Base-by-base conservation (phyloP, 2,797 vertebrate species). In the Chrosomus eos region DNA sequence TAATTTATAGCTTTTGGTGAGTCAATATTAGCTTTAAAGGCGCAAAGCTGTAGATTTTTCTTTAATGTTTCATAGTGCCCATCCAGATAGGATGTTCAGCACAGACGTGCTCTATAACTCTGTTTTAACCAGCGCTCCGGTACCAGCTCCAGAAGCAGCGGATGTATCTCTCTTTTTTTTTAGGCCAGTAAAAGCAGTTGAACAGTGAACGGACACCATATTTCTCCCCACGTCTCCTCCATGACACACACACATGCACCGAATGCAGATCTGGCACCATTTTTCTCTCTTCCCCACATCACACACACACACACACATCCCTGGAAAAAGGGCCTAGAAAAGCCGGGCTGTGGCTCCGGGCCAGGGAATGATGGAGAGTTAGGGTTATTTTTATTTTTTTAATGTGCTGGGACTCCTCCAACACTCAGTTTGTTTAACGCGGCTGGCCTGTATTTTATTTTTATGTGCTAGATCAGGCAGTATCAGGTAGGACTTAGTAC, bases 391-490 rank as follows among this genome's bases (percentile, higher is more conserved):
- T 83, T 81, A 86, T 82, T 84, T 78, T 83, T 89, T 87, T 79
- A 53, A 80, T 87, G 45, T 79, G 66, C 79, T 88, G 88, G 87
- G 75, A 5, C 76, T 83, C 40, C 48, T 89, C 89, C 89, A 89
- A 75, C 81, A 36, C 80, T 90, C 81, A 33, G 86, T 87, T 89
- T 89, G 77, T 86, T 89, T 86, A 87, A 89, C 73, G 78, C 45
- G 71, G 55, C 86, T 86, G 87, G 73, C 76, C 84, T 88, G 40
- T 87, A 81, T 89, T 81, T 90, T 85, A 82, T 88, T 85, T 88
- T 86, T 83, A 89, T 85, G 76, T 80, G 80, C 79, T 79, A 66
- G 70, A 86, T 86, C 84, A 80, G 80, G 45, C 83, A 74, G 82
- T 80, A 77, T 88, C 79, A 86, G 75, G 80, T 86, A 83, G 67